phyloP scores from a whole-genome alignment of 2,888 invertebrate species.

The Acanthosepion esculentum region DNA sequence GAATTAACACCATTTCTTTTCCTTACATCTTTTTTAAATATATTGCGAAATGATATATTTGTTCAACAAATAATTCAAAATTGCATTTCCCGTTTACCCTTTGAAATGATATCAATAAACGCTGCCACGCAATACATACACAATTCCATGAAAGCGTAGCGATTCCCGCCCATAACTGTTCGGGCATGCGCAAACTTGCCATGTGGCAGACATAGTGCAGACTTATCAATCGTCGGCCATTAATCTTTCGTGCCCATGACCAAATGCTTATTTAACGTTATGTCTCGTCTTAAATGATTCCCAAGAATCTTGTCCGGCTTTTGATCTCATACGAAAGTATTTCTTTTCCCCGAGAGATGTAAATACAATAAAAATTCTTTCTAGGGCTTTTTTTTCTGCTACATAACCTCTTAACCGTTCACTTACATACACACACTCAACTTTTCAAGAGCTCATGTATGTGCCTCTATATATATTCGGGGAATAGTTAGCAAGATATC shows the following conservation, averaged over 20 bases:
- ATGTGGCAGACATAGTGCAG: neutral
- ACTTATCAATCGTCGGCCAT: neutral
- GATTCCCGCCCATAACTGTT: neutral
- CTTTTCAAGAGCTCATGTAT: neutral
- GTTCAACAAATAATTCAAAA: neutral
- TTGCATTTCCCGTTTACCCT: neutral
- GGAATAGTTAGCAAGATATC: too few species aligned
- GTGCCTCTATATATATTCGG: too few species aligned
- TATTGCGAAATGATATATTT: neutral
- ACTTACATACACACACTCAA: neutral
- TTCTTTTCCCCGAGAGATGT: neutral
- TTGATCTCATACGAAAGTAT: neutral
- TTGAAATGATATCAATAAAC: neutral
- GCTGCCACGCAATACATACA: neutral
- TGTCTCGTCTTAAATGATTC: neutral
- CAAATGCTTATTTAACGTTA: slow-evolving; percentile 23
- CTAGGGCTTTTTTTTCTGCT: neutral
- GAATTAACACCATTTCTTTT: neutral
- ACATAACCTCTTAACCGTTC: neutral
- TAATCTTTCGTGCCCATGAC: neutral
- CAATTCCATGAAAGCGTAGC: neutral
- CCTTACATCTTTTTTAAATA: neutral
- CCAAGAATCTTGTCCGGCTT: neutral
- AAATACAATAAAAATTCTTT: neutral
- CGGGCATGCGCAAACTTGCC: neutral